Evolutionary conservation across 2,113 vertebrate species (phyloP).

Genomic region (Bubalus kerabau): DNA sequence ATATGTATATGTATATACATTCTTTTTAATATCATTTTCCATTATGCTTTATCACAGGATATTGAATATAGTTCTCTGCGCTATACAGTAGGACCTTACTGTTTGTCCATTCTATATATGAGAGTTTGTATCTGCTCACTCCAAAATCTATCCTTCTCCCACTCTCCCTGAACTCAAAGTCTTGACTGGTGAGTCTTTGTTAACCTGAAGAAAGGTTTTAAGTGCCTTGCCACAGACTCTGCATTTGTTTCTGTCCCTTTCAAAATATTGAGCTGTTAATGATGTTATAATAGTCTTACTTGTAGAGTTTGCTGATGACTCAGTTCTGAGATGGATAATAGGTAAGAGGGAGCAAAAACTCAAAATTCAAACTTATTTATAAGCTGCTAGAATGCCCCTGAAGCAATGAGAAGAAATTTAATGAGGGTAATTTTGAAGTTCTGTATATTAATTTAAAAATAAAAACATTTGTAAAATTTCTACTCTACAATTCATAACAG

Average conservation of each 20-base stretch:
- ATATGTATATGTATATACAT: neutral
- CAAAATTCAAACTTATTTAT: slow-evolving; percentile 3
- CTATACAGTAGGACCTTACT: neutral
- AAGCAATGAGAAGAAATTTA: slow-evolving; percentile 25
- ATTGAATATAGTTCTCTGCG: neutral
- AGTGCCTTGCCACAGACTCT: neutral
- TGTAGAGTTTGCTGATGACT: slow-evolving; percentile 6
- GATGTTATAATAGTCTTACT: neutral
- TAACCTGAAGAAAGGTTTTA: neutral
- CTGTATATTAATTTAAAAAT: neutral
- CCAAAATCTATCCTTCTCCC: neutral
- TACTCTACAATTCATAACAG: neutral
- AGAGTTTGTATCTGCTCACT: neutral
- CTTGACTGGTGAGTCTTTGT: neutral
- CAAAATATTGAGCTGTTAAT: neutral
- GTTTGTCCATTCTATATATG: neutral
- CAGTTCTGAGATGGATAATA: neutral
- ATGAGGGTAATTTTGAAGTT: neutral
- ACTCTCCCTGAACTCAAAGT: neutral
- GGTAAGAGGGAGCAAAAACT: neutral
- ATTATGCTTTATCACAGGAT: neutral
- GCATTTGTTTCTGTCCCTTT: neutral
- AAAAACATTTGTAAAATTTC: neutral
- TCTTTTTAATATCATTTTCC: neutral
- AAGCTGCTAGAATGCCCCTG: neutral